phyloP scores from a whole-genome alignment of 2,888 invertebrate species.

The Lycia hirtaria region DNA sequence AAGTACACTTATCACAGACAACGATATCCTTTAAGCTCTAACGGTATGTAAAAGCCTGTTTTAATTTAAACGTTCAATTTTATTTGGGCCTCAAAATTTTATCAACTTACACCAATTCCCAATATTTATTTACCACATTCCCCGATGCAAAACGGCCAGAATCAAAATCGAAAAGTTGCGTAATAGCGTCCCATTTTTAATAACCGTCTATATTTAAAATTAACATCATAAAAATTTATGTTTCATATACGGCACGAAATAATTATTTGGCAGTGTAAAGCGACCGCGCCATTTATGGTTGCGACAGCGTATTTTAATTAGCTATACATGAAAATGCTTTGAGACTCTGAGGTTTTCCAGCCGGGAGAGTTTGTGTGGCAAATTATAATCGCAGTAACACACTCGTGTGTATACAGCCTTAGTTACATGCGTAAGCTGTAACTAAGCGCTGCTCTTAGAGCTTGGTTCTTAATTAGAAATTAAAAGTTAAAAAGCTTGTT shows the following conservation, averaged over 20 bases:
- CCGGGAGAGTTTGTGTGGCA: constrained; percentile 56
- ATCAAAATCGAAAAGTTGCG: constrained; percentile 5
- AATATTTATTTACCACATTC: constrained; percentile 3
- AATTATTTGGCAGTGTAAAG: constrained; percentile 59
- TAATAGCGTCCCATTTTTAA: constrained; percentile 11
- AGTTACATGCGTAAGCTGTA: constrained; percentile 49
- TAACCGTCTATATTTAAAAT: constrained; percentile 42
- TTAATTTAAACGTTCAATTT: constrained; percentile 13
- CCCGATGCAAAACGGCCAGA: not conserved
- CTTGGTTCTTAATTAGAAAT: constrained; percentile 57
- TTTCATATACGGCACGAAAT: constrained; percentile 67
- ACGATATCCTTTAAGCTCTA: not conserved
- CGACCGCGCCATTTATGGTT: constrained; percentile 64
- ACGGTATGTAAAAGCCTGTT: constrained; percentile 7
- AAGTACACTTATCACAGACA: not conserved
- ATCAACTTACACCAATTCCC: constrained; percentile 6
- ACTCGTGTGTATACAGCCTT: constrained; percentile 59
- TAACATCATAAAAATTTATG: constrained; percentile 59
- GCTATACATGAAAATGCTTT: constrained; percentile 83
- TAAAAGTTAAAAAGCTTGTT: constrained; percentile 64
- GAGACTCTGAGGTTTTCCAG: constrained; percentile 59
- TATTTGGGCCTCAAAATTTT: constrained; percentile 8
- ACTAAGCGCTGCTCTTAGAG: constrained; percentile 49
- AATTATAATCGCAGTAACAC: constrained; percentile 72
- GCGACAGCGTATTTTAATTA: constrained; percentile 83